Evolutionary conservation across 2,888 invertebrate genomes (phyloP), one percentile per base, ranked within the genome.

Genomic region (Syrphus vitripennis): DNA sequence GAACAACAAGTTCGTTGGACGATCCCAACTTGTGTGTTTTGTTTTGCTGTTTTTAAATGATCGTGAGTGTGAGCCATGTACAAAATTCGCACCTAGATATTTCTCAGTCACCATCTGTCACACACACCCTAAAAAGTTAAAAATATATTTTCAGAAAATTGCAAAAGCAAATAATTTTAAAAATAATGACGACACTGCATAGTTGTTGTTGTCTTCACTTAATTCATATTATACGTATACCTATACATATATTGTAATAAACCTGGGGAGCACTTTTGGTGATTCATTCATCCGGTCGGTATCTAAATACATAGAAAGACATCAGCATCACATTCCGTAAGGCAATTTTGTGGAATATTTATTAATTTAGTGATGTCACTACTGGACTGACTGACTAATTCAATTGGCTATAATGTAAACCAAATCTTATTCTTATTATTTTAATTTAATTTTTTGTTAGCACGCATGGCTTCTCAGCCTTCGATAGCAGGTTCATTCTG

Each of bases 281-380:
- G 65, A 65, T 45, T 65, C 65, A 65, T 65, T 65, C 65, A 65
- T 45, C 29, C 65, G 45, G 45, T 65, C 65, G 45, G 45, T 45
- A 42, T 65, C 14, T 24, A 45, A 16, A 7, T 7, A 63, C 26
- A 26, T 10, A n/a, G n/a, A n/a, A n/a, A n/a, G n/a, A n/a, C n/a
- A n/a, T 63, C 29, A n/a, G 10, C 42, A 19, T 29, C 26, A 45
- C 5, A 40, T 40, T 26, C 19, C 45, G 31, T 4, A 7, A 6
- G 19, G 4, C 4, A 29, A 12, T 29, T 31, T 5, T 14, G 6
- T 65, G 1, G 19, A 16, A 19, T 63, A 26, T 63, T 45, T 45
- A 16, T 16, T n/a, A n/a, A n/a, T n/a, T 42, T 10, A 24, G 19
- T 65, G 65, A 65, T 31, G 45, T 65, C 65, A 65, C 31, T 3